Percentiles rank a stretch among this genome's conserved stretches.
Evolutionary conservation across 2,888 invertebrate species (phyloP).

Genomic region (Eristalis pertinax): DNA sequence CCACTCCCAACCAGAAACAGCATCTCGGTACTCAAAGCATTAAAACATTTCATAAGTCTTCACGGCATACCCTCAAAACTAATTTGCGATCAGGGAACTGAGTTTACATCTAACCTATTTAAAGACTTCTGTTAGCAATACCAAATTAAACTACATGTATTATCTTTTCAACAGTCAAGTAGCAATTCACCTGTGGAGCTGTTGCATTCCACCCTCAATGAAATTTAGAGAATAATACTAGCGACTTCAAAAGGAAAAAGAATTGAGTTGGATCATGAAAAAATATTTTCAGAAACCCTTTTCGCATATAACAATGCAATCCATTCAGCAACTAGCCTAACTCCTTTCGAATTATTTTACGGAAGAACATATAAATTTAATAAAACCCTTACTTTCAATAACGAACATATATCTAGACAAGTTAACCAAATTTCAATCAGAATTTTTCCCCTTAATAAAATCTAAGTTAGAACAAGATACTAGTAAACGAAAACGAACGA

Average conservation of each 20-base stretch:
- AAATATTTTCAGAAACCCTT: constrained; percentile 1
- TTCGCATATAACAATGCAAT: constrained; percentile 11
- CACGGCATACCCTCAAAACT: constrained; percentile 7
- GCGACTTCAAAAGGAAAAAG: not conserved
- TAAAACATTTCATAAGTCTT: constrained; percentile 36
- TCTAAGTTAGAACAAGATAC: not conserved
- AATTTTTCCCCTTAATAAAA: not conserved
- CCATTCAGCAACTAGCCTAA: not conserved
- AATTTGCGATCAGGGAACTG: constrained; percentile 6
- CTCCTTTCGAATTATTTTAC: not conserved
- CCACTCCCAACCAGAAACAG: not conserved
- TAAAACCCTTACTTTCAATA: not conserved
- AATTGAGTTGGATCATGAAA: constrained; percentile 1
- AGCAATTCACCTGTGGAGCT: constrained; percentile 15
- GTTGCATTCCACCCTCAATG: not conserved
- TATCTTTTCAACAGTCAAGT: constrained; percentile 15
- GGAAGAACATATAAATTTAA: not conserved
- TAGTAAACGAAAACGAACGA: not conserved
- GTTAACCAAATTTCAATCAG: not conserved
- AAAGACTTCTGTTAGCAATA: constrained; percentile 11
- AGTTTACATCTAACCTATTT: constrained; percentile 1
- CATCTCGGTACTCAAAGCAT: constrained; percentile 6
- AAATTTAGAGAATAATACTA: constrained; percentile 17
- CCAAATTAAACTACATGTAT: not conserved
- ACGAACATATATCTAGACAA: not conserved